Conservation (phyloP, 2,113 vertebrate species). For the Sterrhoptilus dennistouni region DNA sequence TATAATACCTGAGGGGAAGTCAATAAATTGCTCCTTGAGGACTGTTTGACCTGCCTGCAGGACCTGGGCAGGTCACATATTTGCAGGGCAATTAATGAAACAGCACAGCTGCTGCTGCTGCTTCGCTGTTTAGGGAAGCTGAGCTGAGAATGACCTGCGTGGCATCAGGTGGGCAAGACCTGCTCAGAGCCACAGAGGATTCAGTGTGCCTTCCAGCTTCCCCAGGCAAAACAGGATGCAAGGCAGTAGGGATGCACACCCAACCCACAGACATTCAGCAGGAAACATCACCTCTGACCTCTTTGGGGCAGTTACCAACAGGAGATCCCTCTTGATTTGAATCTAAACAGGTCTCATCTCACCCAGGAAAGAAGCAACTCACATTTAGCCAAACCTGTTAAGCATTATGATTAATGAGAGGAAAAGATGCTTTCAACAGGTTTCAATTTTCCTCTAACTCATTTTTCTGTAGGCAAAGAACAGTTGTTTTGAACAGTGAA, state of each 20-base stretch:
- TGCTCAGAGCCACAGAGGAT: background rate
- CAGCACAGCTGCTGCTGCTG: background rate
- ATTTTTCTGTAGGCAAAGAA: constrained; percentile 35
- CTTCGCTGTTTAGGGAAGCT: background rate
- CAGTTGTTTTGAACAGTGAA: constrained; percentile 46
- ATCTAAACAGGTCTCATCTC: background rate
- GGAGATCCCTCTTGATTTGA: background rate
- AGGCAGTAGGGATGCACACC: background rate
- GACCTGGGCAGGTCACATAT: background rate
- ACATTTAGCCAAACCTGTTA: background rate
- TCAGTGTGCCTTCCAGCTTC: fast-evolving
- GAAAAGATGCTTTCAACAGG: background rate
- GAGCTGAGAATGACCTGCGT: background rate
- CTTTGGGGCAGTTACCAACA: background rate
- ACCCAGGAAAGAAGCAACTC: background rate
- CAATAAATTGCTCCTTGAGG: background rate
- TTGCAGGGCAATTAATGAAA: background rate
- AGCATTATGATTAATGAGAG: background rate
- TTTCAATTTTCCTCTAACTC: background rate
- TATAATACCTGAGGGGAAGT: background rate
- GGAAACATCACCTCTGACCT: background rate
- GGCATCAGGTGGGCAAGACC: fast-evolving
- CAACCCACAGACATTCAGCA: fast-evolving
- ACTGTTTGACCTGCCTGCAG: background rate
- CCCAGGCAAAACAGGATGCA: fast-evolving